These are phyloP conservation scores for Homarus gammarus DNA, from an alignment of 2,888 invertebrate species.

Conservation along the genomic window DNA sequence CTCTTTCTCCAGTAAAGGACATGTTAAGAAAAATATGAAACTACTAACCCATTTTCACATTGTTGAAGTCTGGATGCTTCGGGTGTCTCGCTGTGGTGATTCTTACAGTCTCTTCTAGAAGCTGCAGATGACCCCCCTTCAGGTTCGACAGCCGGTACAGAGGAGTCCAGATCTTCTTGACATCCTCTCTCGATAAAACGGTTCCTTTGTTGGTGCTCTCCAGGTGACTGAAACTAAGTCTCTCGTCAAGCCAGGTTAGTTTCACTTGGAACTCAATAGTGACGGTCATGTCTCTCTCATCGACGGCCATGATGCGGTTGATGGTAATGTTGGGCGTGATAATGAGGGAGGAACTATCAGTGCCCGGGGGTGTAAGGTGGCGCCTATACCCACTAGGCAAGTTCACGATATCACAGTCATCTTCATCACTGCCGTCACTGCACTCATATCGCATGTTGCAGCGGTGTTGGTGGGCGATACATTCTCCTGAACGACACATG, in stretches of 20 bases:
- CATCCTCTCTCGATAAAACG: neutral
- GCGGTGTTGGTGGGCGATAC: slow-evolving; percentile 8
- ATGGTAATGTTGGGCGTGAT: slow-evolving; percentile 6
- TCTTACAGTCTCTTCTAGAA: slow-evolving; percentile 3
- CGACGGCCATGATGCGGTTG: slow-evolving; percentile 15
- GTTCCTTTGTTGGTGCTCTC: slow-evolving; percentile 18
- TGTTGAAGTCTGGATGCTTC: slow-evolving; percentile 16
- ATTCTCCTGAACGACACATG: slow-evolving; percentile 32
- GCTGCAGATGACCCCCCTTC: slow-evolving; percentile 5
- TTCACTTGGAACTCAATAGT: slow-evolving; percentile 23
- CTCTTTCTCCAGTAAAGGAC: neutral
- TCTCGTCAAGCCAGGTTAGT: neutral
- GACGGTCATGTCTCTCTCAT: slow-evolving; percentile 4
- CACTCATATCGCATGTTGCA: slow-evolving; percentile 25
- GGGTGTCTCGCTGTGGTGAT: slow-evolving; percentile 9
- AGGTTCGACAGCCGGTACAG: slow-evolving; percentile 11
- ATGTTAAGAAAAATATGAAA: neutral
- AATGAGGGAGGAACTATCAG: neutral
- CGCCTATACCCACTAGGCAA: neutral
- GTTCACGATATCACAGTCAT: slow-evolving; percentile 28
- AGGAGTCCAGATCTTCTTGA: slow-evolving; percentile 23
- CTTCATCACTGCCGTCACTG: slow-evolving; percentile 24
- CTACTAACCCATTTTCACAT: slow-evolving; percentile 33
- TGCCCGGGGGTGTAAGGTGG: slow-evolving; percentile 25
- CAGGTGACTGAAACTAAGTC: slow-evolving; percentile 38